phyloP scores from a whole-genome alignment of 1,140 invertebrate genomes.

The Globodera rostochiensis region DNA sequence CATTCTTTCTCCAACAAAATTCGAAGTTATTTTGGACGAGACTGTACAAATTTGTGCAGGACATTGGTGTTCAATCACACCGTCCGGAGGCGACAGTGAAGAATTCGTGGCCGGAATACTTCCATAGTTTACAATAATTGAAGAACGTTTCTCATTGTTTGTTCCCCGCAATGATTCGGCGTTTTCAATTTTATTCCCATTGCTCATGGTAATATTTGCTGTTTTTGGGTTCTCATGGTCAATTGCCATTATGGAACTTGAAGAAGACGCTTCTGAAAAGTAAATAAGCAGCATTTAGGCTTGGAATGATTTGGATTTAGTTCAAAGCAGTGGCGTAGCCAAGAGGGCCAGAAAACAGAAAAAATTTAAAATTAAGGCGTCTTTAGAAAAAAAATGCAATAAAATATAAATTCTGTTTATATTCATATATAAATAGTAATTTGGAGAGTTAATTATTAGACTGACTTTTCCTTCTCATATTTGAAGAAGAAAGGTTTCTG shows the following conservation, averaged over 20 bases:
- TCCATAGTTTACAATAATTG: background rate
- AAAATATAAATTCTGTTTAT: too few species aligned
- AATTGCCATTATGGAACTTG: background rate
- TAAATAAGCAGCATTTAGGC: background rate
- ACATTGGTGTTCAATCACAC: too few species aligned
- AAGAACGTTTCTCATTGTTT: background rate
- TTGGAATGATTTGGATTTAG: too few species aligned
- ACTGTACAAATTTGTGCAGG: too few species aligned
- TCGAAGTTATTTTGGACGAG: background rate
- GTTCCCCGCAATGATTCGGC: background rate
- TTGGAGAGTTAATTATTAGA: too few species aligned
- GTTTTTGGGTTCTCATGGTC: too few species aligned
- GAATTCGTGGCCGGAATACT: background rate
- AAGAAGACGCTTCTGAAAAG: background rate
- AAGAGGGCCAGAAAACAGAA: too few species aligned
- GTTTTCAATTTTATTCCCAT: background rate
- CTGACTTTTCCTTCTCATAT: too few species aligned
- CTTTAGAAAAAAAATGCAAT: too few species aligned
- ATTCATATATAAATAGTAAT: too few species aligned
- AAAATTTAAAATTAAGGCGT: too few species aligned
- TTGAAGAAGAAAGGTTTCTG: background rate
- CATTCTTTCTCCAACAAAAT: background rate
- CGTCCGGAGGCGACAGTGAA: background rate
- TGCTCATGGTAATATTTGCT: background rate
- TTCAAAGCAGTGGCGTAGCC: too few species aligned